Conservation (phyloP, 2,888 invertebrate genomes). For the Leuctra nigra region DNA sequence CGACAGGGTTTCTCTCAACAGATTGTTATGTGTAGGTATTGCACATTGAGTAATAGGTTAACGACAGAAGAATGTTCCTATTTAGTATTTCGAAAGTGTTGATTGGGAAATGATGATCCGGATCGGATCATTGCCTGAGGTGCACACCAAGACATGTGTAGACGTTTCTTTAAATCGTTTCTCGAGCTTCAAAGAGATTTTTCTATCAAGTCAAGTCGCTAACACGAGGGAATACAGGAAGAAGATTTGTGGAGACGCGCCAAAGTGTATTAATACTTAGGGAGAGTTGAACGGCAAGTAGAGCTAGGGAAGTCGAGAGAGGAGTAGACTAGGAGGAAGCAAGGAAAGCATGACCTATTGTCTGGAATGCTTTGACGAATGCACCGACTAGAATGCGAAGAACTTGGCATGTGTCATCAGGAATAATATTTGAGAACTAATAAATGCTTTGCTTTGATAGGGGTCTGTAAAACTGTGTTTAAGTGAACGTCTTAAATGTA, state of each 20-base stretch:
- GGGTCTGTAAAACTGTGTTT: too few species aligned
- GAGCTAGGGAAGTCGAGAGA: background rate
- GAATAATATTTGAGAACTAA: too few species aligned
- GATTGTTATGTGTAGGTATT: too few species aligned
- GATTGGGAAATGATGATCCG: too few species aligned
- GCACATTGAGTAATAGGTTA: too few species aligned
- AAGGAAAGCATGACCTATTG: too few species aligned
- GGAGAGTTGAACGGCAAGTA: slow-evolving; percentile 14
- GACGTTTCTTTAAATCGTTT: background rate
- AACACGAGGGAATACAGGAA: slow-evolving; percentile 9
- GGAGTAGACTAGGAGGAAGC: background rate
- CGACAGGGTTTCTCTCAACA: too few species aligned
- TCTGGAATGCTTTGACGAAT: too few species aligned
- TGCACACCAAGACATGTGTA: background rate
- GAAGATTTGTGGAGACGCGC: slow-evolving; percentile 2
- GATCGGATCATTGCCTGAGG: background rate
- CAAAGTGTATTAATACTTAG: slow-evolving; percentile 12
- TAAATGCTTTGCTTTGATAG: too few species aligned
- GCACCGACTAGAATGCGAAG: background rate
- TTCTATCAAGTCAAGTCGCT: background rate
- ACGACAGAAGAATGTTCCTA: too few species aligned
- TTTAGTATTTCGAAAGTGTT: too few species aligned
- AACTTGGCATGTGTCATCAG: slow-evolving; percentile 6
- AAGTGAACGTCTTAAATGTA: too few species aligned
- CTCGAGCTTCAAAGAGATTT: slow-evolving; percentile 9